Conservation (phyloP, 2,888 invertebrate genomes). For the Ennomos fuscantarius region DNA sequence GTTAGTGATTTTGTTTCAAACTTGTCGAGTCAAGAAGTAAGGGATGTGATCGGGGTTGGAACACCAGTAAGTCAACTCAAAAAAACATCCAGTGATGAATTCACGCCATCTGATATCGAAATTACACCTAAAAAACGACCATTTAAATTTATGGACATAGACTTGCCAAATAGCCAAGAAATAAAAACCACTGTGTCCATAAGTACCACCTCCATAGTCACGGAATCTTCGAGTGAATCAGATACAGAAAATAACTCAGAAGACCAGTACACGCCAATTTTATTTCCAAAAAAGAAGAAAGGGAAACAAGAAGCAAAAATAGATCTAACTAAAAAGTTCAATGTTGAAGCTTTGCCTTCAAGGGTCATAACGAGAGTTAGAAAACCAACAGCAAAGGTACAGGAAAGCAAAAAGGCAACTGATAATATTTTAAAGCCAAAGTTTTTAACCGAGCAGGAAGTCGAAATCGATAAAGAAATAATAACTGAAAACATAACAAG, state of each 20-base stretch:
- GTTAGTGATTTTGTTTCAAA: conserved; percentile 47
- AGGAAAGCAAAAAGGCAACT: conserved; percentile 39
- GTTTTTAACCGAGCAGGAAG: conserved; percentile 59
- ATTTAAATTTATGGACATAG: conserved; percentile 58
- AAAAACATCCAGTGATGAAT: conserved; percentile 52
- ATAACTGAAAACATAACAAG: conserved; percentile 65
- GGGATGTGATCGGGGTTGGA: conserved; percentile 51
- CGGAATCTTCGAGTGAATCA: conserved; percentile 67
- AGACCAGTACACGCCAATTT: conserved; percentile 57
- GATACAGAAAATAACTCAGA: conserved; percentile 61
- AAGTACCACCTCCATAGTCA: conserved; percentile 39
- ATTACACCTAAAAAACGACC: conserved; percentile 63
- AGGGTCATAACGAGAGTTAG: conserved; percentile 66
- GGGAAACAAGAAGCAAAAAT: conserved; percentile 51
- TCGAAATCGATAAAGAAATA: conserved; percentile 63
- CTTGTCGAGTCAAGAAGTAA: conserved; percentile 50
- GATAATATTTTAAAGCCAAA: conserved; percentile 57
- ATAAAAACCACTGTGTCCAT: conserved; percentile 61
- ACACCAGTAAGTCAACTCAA: conserved; percentile 41
- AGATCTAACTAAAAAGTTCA: conserved; percentile 63
- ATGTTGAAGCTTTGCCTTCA: conserved; percentile 59
- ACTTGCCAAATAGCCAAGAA: conserved; percentile 74
- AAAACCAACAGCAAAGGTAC: conserved; percentile 65
- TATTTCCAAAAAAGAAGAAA: conserved; percentile 54
- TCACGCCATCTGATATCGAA: conserved; percentile 58